Base-by-base conservation (phyloP, 2,113 vertebrate species). In the Cercocebus atys region DNA sequence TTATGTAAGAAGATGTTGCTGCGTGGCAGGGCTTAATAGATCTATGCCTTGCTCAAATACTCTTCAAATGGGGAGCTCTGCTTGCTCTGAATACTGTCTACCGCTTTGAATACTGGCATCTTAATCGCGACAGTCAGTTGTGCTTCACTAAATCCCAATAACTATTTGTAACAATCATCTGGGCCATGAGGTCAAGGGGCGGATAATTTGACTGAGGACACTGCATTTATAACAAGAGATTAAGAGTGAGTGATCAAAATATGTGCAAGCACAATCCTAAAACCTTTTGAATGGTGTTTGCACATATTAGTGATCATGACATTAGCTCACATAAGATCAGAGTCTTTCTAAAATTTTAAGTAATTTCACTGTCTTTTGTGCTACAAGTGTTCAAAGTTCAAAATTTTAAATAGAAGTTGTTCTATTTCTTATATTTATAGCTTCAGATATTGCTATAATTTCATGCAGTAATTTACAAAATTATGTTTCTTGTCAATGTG, bases 291-390 rank as follows among this genome's bases (percentile, higher is more conserved):
- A 59, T 14, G 1, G 22, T 18, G 12, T 10, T 25, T 30, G 22
- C 11, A n/a, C 5, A 0, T 30, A 0, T 55, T 35, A 23, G 10
- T 6, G 2, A 50, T 38, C 47, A n/a, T 8, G 47, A 22, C 8
- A 2, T 14, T 45, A 22, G 13, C 18, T 40, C 59, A 38, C 16
- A 27, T 17, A 66, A 40, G 14, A 52, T 32, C 45, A 64, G 16
- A 92, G 17, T 8, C 40, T 70, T 89, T 57, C 40, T 25, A 81
- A n/a, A 76, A 27, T 59, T 50, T n/a, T 43, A 85, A 72, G 45
- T n/a, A 14, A 61, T 88, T 52, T 68, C 59, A 57, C 40, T 66
- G 14, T 10, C 7, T 86, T 64, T 45, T 50, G 22, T 64, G 14
- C 8, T 45, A 4, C 47, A 35, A 66, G 66, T 70, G n/a, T 43